Conservation (phyloP, 1,140 invertebrate species). For the Hyposmocoma kahamanoa region DNA sequence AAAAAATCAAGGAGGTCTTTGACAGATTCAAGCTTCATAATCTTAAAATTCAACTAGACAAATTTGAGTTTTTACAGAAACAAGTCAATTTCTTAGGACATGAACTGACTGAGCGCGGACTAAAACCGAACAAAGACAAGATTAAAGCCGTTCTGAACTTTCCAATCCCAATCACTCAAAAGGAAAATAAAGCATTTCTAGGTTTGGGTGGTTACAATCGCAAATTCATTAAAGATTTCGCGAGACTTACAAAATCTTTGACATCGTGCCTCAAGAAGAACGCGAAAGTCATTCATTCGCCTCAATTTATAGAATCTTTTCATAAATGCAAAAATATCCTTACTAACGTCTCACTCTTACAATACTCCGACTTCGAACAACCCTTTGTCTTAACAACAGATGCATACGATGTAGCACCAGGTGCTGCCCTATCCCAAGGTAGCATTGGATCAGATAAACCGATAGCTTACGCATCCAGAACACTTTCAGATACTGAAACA, state of each 20-base stretch:
- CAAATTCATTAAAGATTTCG: conserved; percentile 24
- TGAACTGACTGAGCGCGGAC: conserved; percentile 39
- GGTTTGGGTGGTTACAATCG: conserved; percentile 45
- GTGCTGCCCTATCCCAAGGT: conserved; percentile 18
- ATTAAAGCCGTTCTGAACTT: conserved; percentile 41
- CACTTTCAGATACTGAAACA: too few species aligned
- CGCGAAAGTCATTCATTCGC: conserved; percentile 5
- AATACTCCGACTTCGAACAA: conserved; percentile 18
- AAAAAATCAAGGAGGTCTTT: conserved; percentile 43
- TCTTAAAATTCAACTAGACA: conserved; percentile 39
- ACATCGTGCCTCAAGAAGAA: conserved; percentile 38
- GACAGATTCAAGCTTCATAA: conserved; percentile 29
- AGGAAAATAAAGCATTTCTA: conserved; percentile 54
- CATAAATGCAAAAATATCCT: conserved; percentile 3
- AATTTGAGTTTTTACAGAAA: conserved; percentile 40
- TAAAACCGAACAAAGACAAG: conserved; percentile 56
- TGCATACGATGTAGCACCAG: conserved; percentile 19
- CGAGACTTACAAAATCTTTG: conserved; percentile 36
- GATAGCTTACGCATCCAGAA: too few species aligned
- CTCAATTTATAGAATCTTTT: conserved; percentile 1
- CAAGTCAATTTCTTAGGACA: conserved; percentile 61
- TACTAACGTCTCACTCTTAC: conserved; percentile 6
- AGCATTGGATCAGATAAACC: conserved; percentile 10
- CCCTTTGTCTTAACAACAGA: conserved; percentile 19
- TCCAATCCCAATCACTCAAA: conserved; percentile 39